These are phyloP conservation scores for Perccottus glenii DNA, from an alignment of 2,113 vertebrate genomes.

Conservation along the genomic window DNA sequence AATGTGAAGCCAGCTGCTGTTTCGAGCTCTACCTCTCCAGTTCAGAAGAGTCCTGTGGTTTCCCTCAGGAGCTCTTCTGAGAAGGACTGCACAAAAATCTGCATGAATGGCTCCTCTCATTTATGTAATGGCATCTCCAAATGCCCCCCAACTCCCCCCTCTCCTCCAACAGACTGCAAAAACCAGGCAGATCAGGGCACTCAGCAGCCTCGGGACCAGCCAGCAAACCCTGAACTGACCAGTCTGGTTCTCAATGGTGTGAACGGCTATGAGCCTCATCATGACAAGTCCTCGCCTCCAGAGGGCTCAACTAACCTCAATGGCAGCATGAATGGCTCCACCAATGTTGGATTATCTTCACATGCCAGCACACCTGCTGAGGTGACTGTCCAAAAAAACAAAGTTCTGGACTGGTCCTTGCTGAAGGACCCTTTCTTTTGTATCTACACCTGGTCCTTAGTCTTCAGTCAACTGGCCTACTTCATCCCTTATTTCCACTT, in stretches of 20 bases:
- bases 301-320: slow-evolving; percentile 60
- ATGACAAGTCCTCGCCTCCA: slow-evolving; percentile 54
- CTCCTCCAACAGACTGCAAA: slow-evolving; percentile 43
- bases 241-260: slow-evolving; percentile 47
- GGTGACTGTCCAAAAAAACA: slow-evolving; percentile 32
- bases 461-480: slow-evolving; percentile 93
- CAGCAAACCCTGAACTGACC: slow-evolving; percentile 50
- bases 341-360: slow-evolving; percentile 46
- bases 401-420: slow-evolving; percentile 84
- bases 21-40: slow-evolving; percentile 48
- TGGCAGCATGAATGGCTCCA: slow-evolving; percentile 63
- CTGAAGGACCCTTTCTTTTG: slow-evolving; percentile 89
- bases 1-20: slow-evolving; percentile 38
- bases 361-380: slow-evolving; percentile 42
- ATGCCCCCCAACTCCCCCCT: slow-evolving; percentile 41
- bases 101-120: slow-evolving; percentile 62
- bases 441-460: slow-evolving; percentile 90
- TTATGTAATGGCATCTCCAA: slow-evolving; percentile 75
- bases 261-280: slow-evolving; percentile 35
- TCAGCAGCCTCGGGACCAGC: slow-evolving; percentile 43
- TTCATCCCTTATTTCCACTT: slow-evolving; percentile 91
- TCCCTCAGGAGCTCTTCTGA: slow-evolving; percentile 65
- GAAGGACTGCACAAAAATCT: slow-evolving; percentile 70
- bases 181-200: slow-evolving; percentile 34
- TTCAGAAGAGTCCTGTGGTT: slow-evolving; percentile 58